phyloP scores from a whole-genome alignment of 2,888 invertebrate genomes.

The Sipha maydis region DNA sequence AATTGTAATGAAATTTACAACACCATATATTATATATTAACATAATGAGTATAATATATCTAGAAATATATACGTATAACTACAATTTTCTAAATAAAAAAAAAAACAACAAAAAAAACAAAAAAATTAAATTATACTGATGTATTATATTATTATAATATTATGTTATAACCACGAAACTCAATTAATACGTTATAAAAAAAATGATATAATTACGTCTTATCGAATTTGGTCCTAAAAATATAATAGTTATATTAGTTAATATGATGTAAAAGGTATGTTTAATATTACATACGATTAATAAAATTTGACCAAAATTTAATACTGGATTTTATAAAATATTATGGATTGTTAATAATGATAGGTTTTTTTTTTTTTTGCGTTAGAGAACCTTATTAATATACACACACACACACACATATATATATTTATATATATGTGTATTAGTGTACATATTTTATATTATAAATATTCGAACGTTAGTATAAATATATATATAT shows the following conservation, averaged over 20 bases:
- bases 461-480: constrained; percentile 22
- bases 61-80: not conserved
- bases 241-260: constrained; percentile 31
- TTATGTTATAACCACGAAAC: constrained; percentile 19
- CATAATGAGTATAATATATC: not conserved
- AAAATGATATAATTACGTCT: constrained; percentile 16
- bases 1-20: constrained; percentile 48
- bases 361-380: not conserved
- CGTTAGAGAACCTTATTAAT: not conserved
- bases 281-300: constrained; percentile 7
- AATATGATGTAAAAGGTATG: constrained; percentile 1
- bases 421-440: not conserved
- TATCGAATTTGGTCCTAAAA: constrained; percentile 50
- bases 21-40: constrained; percentile 17
- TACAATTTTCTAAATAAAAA: constrained; percentile 33
- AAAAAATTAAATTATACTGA: constrained; percentile 22
- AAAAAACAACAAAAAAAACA: not conserved
- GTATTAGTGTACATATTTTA: not conserved
- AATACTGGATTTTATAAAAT: constrained; percentile 35
- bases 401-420: not conserved
- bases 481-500: not conserved
- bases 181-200: constrained; percentile 31
- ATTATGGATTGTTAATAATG: constrained; percentile 8
- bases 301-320: constrained; percentile 38
- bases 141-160: constrained; percentile 8